Evolutionary conservation across 2,888 invertebrate genomes (phyloP).

Genomic region (Lypha dubia): DNA sequence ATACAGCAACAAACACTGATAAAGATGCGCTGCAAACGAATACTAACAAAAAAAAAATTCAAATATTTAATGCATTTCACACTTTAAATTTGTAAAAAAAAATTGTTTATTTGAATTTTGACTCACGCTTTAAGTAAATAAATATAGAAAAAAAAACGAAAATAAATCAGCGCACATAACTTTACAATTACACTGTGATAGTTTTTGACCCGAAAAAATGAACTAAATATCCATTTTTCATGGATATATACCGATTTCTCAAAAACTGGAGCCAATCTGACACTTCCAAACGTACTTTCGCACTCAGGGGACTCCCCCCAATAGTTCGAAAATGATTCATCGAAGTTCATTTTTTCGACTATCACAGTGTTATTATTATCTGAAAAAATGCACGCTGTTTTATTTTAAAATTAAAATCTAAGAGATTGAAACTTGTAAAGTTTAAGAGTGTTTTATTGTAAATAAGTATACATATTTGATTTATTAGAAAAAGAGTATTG

Average conservation of each 20-base stretch:
- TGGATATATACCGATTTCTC: too few relatives aligned
- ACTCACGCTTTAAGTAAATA: constrained; percentile 32
- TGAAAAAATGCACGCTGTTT: constrained; percentile 8
- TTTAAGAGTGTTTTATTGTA: constrained; percentile 9
- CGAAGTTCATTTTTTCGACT: too few relatives aligned
- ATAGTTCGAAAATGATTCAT: too few relatives aligned
- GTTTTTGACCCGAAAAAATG: too few relatives aligned
- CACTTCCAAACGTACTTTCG: too few relatives aligned
- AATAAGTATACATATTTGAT: background rate
- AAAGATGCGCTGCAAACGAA: background rate
- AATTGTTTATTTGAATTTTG: constrained; percentile 47
- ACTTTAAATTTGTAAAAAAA: constrained; percentile 21
- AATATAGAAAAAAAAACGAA: background rate
- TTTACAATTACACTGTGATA: too few relatives aligned
- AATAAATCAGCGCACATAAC: constrained; percentile 28
- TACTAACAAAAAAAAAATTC: background rate
- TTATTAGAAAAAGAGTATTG: constrained; percentile 3
- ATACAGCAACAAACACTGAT: background rate
- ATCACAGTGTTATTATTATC: too few relatives aligned
- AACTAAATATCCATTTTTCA: too few relatives aligned
- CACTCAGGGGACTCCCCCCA: too few relatives aligned
- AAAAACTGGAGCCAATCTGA: too few relatives aligned
- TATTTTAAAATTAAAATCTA: background rate
- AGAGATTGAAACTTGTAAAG: constrained; percentile 5
- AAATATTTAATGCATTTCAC: background rate